Conservation (phyloP, 1,140 invertebrate species). For the Drosophila tristis region DNA sequence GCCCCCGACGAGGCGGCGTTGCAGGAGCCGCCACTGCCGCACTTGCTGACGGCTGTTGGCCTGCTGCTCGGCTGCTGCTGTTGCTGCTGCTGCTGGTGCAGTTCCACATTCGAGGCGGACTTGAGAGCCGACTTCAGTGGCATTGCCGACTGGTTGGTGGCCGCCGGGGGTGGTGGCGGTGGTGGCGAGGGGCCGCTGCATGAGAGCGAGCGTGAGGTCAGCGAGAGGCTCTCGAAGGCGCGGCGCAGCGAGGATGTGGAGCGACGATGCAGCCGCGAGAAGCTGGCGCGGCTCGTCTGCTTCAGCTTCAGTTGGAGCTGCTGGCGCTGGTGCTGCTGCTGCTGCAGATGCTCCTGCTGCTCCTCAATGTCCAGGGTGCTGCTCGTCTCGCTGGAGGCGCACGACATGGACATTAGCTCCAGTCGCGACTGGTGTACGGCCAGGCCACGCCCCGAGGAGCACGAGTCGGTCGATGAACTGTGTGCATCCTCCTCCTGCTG, state of each 20-base stretch:
- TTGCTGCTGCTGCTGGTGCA: slow-evolving; percentile 55
- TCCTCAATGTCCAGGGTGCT: slow-evolving; percentile 84
- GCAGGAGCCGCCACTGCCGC: slow-evolving; percentile 35
- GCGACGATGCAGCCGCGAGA: slow-evolving; percentile 86
- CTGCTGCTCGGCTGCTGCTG: slow-evolving; percentile 23
- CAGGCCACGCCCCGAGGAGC: slow-evolving; percentile 84
- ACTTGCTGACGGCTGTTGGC: slow-evolving; percentile 21
- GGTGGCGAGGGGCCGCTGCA: slow-evolving; percentile 85
- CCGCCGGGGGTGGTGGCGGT: slow-evolving; percentile 48
- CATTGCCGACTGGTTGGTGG: slow-evolving; percentile 21
- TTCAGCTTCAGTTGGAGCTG: slow-evolving; percentile 47
- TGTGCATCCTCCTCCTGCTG: slow-evolving; percentile 85
- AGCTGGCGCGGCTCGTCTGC: slow-evolving; percentile 63
- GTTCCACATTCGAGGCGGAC: slow-evolving; percentile 68
- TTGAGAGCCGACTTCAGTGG: slow-evolving; percentile 77
- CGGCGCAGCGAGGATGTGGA: slow-evolving; percentile 88
- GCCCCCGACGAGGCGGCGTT: slow-evolving; percentile 17
- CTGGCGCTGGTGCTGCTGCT: slow-evolving; percentile 46
- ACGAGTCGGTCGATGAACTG: slow-evolving; percentile 86
- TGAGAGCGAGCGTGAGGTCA: slow-evolving; percentile 87
- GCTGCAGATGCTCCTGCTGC: slow-evolving; percentile 48
- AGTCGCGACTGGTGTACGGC: slow-evolving; percentile 68
- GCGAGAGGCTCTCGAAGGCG: slow-evolving; percentile 88
- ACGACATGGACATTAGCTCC: slow-evolving; percentile 85
- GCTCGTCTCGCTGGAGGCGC: slow-evolving; percentile 87